Evolutionary conservation across 2,888 invertebrate genomes (phyloP).

Genomic region (Cephalotes varians): DNA sequence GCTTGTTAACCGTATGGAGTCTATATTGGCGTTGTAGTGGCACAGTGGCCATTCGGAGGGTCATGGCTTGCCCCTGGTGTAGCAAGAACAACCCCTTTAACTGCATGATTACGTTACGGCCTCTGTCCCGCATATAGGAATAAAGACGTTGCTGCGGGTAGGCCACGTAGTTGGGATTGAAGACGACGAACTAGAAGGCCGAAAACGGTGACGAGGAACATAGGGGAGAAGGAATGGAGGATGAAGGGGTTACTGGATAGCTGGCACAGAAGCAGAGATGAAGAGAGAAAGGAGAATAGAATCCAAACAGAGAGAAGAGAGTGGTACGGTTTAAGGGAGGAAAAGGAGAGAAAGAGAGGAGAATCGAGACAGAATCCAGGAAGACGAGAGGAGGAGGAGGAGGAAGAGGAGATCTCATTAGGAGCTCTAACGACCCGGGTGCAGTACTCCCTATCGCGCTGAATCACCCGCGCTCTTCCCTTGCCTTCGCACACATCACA

Average conservation of each 20-base stretch:
- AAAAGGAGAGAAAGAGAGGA: constrained; percentile 45
- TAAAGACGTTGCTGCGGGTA: constrained; percentile 64
- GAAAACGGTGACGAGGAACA: constrained; percentile 55
- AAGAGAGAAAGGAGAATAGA: constrained; percentile 50
- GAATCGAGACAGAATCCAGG: constrained; percentile 23
- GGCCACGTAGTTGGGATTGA: constrained; percentile 18
- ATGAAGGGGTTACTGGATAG: constrained; percentile 68
- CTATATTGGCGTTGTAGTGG: constrained; percentile 35
- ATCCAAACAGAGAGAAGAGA: constrained; percentile 49
- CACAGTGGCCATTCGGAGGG: constrained; percentile 55
- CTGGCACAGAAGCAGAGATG: constrained; percentile 50
- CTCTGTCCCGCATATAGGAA: constrained; percentile 63
- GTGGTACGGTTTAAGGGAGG: constrained; percentile 1
- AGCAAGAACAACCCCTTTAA: constrained; percentile 67
- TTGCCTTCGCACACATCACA: constrained; percentile 68
- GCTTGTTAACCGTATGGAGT: constrained; percentile 62
- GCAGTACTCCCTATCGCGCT: constrained; percentile 78
- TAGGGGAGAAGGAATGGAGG: constrained; percentile 46
- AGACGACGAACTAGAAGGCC: constrained; percentile 57
- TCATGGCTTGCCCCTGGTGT: constrained; percentile 36
- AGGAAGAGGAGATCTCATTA: constrained; percentile 81
- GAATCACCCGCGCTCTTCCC: constrained; percentile 76
- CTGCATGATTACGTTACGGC: constrained; percentile 73
- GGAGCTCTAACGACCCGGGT: constrained; percentile 85
- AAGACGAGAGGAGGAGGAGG: constrained; percentile 60